phyloP scores from a whole-genome alignment of 2,113 vertebrate genomes.

The Daphoenositta chrysoptera region DNA sequence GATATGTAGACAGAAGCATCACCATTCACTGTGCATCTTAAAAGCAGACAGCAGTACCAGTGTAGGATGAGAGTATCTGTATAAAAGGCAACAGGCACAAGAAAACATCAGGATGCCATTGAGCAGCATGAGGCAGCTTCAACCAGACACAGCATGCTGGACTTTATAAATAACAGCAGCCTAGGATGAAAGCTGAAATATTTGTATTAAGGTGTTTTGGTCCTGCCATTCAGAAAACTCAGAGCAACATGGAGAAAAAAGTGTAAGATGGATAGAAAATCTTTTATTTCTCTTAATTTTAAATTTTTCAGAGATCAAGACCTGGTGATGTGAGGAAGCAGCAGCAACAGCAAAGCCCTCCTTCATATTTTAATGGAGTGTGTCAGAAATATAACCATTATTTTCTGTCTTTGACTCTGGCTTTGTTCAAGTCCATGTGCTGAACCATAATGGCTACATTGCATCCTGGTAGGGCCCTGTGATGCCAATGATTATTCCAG shows the following conservation, averaged over 20 bases:
- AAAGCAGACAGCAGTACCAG: background rate
- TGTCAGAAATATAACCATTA: background rate
- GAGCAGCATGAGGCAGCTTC: background rate
- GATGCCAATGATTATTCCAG: background rate
- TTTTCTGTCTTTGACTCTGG: background rate
- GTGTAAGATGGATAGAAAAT: background rate
- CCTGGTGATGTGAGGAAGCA: background rate
- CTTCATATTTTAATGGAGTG: background rate
- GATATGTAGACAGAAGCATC: constrained; percentile 30
- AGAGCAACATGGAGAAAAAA: background rate
- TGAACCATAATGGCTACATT: background rate
- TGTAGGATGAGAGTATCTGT: background rate
- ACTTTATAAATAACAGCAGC: background rate
- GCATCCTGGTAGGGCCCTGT: background rate
- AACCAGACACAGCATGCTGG: background rate
- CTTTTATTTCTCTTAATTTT: background rate
- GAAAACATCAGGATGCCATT: background rate
- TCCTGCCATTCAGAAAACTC: background rate
- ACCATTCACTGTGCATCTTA: background rate
- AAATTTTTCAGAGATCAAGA: background rate
- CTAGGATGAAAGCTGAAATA: background rate
- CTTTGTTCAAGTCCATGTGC: background rate
- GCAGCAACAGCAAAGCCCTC: background rate
- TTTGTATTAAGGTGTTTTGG: background rate
- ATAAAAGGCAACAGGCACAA: background rate